Evolutionary conservation across 2,797 vertebrate species (phyloP).

Genomic region (Myotis pilosus): DNA sequence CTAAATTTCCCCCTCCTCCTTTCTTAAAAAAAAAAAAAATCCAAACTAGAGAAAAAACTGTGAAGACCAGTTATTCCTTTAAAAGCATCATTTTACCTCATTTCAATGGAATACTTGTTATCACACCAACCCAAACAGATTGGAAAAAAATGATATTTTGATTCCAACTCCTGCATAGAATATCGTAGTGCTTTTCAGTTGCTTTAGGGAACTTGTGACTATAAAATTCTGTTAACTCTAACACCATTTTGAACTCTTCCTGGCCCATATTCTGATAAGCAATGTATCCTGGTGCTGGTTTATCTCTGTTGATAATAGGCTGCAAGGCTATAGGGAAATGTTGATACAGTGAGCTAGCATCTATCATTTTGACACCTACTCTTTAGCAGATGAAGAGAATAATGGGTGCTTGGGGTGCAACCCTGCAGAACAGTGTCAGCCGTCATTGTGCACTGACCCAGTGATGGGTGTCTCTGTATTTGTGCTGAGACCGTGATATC

Average conservation of each 20-base stretch:
- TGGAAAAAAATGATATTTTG: slow-evolving; percentile 56
- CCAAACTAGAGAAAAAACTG: neutral
- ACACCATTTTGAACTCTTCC: slow-evolving; percentile 72
- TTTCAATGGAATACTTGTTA: slow-evolving; percentile 54
- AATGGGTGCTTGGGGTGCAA: slow-evolving; percentile 60
- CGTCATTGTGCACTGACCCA: neutral
- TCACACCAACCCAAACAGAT: neutral
- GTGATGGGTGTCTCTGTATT: neutral
- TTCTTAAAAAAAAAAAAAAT: neutral
- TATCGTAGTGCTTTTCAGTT: slow-evolving; percentile 56
- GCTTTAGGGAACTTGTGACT: slow-evolving; percentile 59
- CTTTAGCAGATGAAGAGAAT: slow-evolving; percentile 67
- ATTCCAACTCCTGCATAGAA: slow-evolving; percentile 11
- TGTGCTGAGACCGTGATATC: neutral
- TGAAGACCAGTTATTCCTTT: slow-evolving; percentile 50
- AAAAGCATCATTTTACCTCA: slow-evolving; percentile 34
- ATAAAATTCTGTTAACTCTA: slow-evolving; percentile 68
- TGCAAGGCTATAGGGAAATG: slow-evolving; percentile 78
- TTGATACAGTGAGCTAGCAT: slow-evolving; percentile 66
- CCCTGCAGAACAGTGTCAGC: slow-evolving; percentile 34
- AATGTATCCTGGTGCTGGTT: slow-evolving; percentile 71
- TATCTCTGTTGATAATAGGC: slow-evolving; percentile 80
- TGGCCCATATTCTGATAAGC: slow-evolving; percentile 75
- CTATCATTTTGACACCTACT: slow-evolving; percentile 71
- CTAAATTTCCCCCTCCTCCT: neutral